Percentiles rank a stretch among this genome's conserved stretches.
phyloP scores from a whole-genome alignment of 2,888 invertebrate genomes.

The Pseudoips prasinana region DNA sequence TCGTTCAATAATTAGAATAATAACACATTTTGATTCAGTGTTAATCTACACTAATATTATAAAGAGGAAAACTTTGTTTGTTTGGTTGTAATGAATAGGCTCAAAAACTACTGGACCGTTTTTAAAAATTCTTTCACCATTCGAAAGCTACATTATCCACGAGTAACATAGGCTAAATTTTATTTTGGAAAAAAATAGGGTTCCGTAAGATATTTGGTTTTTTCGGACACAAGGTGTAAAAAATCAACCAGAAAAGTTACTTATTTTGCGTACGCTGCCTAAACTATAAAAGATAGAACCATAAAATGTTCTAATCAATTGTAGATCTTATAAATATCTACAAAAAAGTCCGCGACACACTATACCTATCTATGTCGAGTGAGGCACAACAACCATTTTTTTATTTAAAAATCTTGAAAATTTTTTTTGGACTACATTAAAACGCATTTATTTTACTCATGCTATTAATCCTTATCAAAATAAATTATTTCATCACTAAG shows the following conservation, averaged over 20 bases:
- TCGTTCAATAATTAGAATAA: no score
- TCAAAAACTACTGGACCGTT: background rate
- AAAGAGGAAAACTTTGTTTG: background rate
- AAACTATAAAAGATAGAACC: no score
- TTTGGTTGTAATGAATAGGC: background rate
- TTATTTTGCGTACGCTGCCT: slow-evolving; percentile 9
- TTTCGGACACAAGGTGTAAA: slow-evolving; percentile 13
- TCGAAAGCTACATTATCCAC: no score
- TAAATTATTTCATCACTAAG: background rate
- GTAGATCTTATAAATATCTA: slow-evolving; percentile 6
- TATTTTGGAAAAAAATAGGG: background rate
- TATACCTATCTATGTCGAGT: slow-evolving; percentile 6
- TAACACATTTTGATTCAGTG: no score
- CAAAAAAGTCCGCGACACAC: slow-evolving; percentile 5
- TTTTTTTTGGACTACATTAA: background rate
- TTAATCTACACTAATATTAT: background rate
- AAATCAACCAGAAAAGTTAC: slow-evolving; percentile 16
- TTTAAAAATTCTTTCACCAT: background rate
- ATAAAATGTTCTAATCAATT: slow-evolving; percentile 2
- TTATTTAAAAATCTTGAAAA: no score
- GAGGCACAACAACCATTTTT: slow-evolving; percentile 4
- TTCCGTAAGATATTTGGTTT: slow-evolving; percentile 1
- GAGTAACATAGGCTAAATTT: no score
- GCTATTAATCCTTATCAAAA: background rate
- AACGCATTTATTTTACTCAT: background rate